Evolutionary conservation across 2,888 invertebrate genomes (phyloP).

Genomic region (Andrena bicolor): DNA sequence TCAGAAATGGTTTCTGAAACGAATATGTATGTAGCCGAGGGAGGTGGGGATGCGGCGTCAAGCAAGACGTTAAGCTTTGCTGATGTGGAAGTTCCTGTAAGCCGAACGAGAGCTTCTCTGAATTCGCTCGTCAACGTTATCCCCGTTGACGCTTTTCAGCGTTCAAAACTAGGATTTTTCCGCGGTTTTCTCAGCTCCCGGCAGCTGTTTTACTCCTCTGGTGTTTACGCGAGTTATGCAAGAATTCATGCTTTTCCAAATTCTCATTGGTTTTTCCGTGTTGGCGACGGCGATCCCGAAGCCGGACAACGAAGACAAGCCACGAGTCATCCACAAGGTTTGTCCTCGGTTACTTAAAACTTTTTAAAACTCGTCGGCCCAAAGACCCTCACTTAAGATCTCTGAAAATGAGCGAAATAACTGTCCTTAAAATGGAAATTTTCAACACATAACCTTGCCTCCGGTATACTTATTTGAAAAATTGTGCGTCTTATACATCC

Average conservation of each 20-base stretch:
- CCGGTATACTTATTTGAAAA: not conserved
- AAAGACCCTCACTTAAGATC: not conserved
- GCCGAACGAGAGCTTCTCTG: conserved; percentile 35
- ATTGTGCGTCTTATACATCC: not conserved
- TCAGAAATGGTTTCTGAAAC: conserved; percentile 51
- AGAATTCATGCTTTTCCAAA: conserved; percentile 57
- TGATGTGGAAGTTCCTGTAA: conserved; percentile 78
- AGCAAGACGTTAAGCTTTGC: conserved; percentile 68
- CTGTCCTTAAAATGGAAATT: not conserved
- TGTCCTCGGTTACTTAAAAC: conserved; percentile 13
- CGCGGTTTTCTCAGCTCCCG: not conserved
- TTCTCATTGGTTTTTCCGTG: conserved; percentile 68
- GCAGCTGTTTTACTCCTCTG: not conserved
- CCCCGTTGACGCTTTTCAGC: conserved; percentile 8
- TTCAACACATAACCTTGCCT: conserved; percentile 28
- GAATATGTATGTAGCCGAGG: conserved; percentile 47
- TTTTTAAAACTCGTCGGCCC: not conserved
- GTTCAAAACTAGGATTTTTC: not conserved
- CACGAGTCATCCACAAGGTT: conserved; percentile 87
- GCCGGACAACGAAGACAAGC: conserved; percentile 88
- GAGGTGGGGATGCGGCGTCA: conserved; percentile 62
- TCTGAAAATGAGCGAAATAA: not conserved
- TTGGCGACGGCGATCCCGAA: conserved; percentile 89
- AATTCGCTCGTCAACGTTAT: conserved; percentile 5
- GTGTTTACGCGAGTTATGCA: conserved; percentile 46